Evolutionary conservation across 2,113 vertebrate genomes (phyloP).

Genomic region (Brachionichthys hirsutus): DNA sequence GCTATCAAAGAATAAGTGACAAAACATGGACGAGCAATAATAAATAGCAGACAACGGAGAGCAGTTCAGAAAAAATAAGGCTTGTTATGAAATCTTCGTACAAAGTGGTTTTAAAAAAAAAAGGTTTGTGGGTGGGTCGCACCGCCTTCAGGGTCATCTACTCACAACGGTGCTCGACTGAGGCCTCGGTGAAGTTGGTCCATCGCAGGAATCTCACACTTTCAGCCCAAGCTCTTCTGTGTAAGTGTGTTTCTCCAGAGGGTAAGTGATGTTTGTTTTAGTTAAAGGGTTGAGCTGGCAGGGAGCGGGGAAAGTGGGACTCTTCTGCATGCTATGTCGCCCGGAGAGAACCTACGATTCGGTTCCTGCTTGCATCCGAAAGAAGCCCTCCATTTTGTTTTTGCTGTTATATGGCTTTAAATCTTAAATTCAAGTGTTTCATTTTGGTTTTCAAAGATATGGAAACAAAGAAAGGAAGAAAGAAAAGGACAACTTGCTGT

Average conservation of each 20-base stretch:
- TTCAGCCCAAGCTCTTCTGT: conserved; percentile 10
- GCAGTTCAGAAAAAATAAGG: conserved; percentile 84
- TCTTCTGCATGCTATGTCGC: conserved; percentile 57
- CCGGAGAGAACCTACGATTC: conserved; percentile 42
- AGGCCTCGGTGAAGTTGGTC: conserved; percentile 84
- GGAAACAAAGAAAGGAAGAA: conserved; percentile 33
- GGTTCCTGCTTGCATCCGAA: conserved; percentile 42
- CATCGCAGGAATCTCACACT: conserved; percentile 66
- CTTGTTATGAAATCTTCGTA: conserved; percentile 79
- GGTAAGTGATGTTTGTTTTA: conserved; percentile 7
- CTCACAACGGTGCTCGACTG: conserved; percentile 43
- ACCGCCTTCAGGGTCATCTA: conserved; percentile 36
- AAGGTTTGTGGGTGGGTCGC: conserved; percentile 46
- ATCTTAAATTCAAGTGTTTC: conserved; percentile 68
- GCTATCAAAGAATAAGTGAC: conserved; percentile 53
- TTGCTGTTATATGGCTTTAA: conserved; percentile 78
- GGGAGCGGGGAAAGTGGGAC: conserved; percentile 37
- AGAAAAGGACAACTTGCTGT: conserved; percentile 20
- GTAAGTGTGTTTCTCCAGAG: conserved; percentile 21
- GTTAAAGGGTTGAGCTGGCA: conserved; percentile 34
- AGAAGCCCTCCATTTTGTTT: conserved; percentile 54
- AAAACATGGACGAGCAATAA: conserved; percentile 45
- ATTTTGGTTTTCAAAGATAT: conserved; percentile 75
- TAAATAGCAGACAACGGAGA: conserved; percentile 69
- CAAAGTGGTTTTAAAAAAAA: conserved; percentile 30